Conservation (phyloP, 2,113 vertebrate species). For the Python bivittatus region DNA sequence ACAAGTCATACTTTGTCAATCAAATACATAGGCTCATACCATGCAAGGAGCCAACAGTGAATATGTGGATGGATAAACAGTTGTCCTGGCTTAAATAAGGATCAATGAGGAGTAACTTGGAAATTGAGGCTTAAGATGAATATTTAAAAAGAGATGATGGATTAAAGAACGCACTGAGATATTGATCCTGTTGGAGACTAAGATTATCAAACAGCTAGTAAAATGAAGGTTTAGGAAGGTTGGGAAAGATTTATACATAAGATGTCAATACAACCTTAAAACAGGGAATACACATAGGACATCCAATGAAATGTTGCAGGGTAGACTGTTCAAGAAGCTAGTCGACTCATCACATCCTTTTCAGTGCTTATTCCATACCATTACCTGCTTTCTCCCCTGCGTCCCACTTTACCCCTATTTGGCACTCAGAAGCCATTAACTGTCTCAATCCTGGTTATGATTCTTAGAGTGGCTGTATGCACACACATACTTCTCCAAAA, state of each 20-base stretch:
- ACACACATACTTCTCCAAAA: not conserved
- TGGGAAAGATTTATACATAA: not conserved
- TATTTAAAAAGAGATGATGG: not conserved
- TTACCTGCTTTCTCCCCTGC: not conserved
- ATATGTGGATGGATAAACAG: not conserved
- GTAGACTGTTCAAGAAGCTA: not conserved
- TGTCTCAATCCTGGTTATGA: not conserved
- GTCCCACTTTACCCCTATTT: not conserved
- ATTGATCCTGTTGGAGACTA: not conserved
- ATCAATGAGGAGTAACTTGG: not conserved
- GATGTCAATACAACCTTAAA: not conserved
- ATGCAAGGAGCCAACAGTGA: not conserved
- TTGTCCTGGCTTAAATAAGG: not conserved
- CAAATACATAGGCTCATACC: not conserved
- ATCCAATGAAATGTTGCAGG: not conserved
- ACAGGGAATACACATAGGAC: not conserved
- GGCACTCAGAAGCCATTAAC: not conserved
- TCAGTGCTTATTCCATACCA: not conserved
- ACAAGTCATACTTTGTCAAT: not conserved
- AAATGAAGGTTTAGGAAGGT: not conserved
- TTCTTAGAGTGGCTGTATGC: not conserved
- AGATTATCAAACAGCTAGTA: not conserved
- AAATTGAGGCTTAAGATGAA: not conserved
- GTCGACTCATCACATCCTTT: not conserved
- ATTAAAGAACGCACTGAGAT: not conserved